Evolutionary conservation across 2,888 invertebrate species (phyloP).

Genomic region (Tyria jacobaeae): DNA sequence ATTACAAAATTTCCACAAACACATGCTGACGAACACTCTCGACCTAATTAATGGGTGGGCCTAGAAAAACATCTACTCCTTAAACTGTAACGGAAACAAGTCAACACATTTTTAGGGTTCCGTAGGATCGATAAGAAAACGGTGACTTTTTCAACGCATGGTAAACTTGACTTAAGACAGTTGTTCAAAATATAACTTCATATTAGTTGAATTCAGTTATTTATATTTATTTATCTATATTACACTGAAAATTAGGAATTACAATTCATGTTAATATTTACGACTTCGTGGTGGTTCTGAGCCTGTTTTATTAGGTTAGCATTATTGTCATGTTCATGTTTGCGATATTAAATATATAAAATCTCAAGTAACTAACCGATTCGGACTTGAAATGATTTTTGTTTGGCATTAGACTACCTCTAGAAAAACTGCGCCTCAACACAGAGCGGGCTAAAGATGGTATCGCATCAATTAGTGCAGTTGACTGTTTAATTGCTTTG

Average conservation of each 20-base stretch:
- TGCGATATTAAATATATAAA: neutral
- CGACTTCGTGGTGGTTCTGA: too few species aligned
- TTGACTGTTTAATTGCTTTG: slow-evolving; percentile 70
- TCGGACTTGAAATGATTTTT: slow-evolving; percentile 47
- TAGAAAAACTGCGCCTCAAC: slow-evolving; percentile 61
- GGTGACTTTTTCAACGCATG: neutral
- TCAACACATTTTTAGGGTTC: slow-evolving; percentile 56
- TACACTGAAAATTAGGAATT: too few species aligned
- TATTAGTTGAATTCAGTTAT: too few species aligned
- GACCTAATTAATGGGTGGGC: slow-evolving; percentile 53
- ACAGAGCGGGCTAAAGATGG: slow-evolving; percentile 61
- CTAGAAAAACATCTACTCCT: slow-evolving; percentile 56
- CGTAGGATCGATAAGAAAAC: slow-evolving; percentile 24
- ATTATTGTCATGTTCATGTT: neutral
- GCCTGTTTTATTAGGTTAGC: too few species aligned
- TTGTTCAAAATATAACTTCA: too few species aligned
- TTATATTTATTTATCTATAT: too few species aligned
- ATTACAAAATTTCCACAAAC: slow-evolving; percentile 56
- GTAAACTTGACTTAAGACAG: too few species aligned
- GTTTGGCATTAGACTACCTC: slow-evolving; percentile 37
- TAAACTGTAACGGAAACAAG: slow-evolving; percentile 65
- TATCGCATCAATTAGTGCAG: slow-evolving; percentile 71
- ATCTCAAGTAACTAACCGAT: neutral
- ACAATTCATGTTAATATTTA: neutral
- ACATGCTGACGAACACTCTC: slow-evolving; percentile 49